phyloP scores from a whole-genome alignment of 2,888 invertebrate genomes.

The Thecocarcelia acutangulata region DNA sequence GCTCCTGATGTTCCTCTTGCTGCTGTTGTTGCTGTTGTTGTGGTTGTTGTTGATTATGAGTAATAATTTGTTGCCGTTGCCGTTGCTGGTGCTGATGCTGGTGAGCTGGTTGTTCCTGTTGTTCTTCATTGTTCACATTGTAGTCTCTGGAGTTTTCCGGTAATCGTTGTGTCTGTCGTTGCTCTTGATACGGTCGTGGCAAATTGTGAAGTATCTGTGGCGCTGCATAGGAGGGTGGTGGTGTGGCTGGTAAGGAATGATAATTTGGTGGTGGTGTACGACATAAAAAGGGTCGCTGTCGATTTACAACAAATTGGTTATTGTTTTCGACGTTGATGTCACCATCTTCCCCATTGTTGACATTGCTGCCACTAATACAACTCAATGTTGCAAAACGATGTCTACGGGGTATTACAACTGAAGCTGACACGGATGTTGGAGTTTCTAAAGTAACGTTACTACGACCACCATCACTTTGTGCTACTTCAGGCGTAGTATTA shows the following conservation, averaged over 20 bases:
- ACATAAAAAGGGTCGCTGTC: conserved; percentile 63
- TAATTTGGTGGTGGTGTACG: conserved; percentile 75
- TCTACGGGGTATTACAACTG: conserved; percentile 45
- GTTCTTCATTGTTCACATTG: conserved; percentile 68
- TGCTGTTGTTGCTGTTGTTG: conserved; percentile 31
- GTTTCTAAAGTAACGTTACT: conserved; percentile 48
- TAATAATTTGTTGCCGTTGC: conserved; percentile 40
- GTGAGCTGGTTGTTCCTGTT: conserved; percentile 42
- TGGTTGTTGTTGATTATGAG: conserved; percentile 25
- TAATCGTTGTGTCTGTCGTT: conserved; percentile 72
- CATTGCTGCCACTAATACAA: conserved; percentile 64
- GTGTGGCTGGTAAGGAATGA: conserved; percentile 76
- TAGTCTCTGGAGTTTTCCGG: conserved; percentile 55
- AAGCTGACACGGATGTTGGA: conserved; percentile 60
- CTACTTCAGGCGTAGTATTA: conserved; percentile 59
- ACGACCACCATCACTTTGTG: conserved; percentile 55
- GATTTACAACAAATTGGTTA: conserved; percentile 69
- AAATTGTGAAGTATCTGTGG: conserved; percentile 57
- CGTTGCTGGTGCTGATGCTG: conserved; percentile 51
- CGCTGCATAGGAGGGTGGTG: conserved; percentile 78
- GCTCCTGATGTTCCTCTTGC: conserved; percentile 31
- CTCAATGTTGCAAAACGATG: conserved; percentile 66
- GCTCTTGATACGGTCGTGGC: conserved; percentile 61
- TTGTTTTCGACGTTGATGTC: conserved; percentile 43
- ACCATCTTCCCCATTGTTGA: conserved; percentile 49